Conservation (phyloP, 1,140 invertebrate genomes). For the Pseudomyrmex sp. region DNA sequence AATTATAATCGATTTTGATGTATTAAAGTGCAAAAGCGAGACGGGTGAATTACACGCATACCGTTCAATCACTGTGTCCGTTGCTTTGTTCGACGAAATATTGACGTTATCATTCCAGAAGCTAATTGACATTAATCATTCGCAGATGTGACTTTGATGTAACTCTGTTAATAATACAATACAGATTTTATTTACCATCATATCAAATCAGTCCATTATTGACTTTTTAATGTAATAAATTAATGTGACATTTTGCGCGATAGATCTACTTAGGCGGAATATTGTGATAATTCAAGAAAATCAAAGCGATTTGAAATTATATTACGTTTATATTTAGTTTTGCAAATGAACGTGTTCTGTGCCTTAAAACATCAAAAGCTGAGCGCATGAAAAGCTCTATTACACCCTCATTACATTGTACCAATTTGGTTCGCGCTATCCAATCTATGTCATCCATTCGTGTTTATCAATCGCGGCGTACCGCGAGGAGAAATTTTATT, state of each 20-base stretch:
- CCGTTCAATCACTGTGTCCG: slow-evolving; percentile 35
- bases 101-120: slow-evolving; percentile 30
- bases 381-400: slow-evolving; percentile 24
- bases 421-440: slow-evolving; percentile 2
- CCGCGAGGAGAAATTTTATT: slow-evolving; percentile 1
- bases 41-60: not conserved
- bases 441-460: slow-evolving; percentile 9
- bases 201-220: not conserved
- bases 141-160: not conserved
- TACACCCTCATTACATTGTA: slow-evolving; percentile 2
- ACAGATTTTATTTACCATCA: not conserved
- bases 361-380: no score
- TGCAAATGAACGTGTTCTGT: slow-evolving; percentile 1
- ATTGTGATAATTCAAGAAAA: not conserved
- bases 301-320: not conserved
- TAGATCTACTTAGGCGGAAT: not conserved
- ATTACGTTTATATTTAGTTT: not conserved
- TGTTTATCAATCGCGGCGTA: slow-evolving; percentile 36
- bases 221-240: slow-evolving; percentile 7
- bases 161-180: not conserved
- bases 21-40: slow-evolving; percentile 9
- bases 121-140: slow-evolving; percentile 36
- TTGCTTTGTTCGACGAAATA: slow-evolving; percentile 39
- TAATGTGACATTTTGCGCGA: not conserved
- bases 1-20: slow-evolving; percentile 53